These are phyloP conservation scores for Ditylenchus dipsaci DNA, from an alignment of 1,140 invertebrate genomes.

Conservation along the genomic window DNA sequence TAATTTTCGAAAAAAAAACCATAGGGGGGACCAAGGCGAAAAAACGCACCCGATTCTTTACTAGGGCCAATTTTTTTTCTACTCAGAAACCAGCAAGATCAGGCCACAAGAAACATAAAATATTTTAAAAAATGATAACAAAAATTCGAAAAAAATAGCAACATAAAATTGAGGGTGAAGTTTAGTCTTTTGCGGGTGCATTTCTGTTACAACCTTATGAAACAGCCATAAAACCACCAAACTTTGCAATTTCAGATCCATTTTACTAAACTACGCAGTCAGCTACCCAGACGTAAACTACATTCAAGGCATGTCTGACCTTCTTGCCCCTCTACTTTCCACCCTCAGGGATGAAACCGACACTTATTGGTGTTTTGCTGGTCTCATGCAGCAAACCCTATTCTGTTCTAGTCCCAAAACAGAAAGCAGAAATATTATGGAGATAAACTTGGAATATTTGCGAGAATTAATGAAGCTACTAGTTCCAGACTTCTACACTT, in stretches of 20 bases:
- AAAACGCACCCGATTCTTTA: too few relatives aligned
- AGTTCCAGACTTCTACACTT: slow-evolving; percentile 72
- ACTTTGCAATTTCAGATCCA: slow-evolving; percentile 66
- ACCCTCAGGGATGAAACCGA: slow-evolving; percentile 80
- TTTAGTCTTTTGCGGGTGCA: too few relatives aligned
- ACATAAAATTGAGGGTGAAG: too few relatives aligned
- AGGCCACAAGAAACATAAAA: too few relatives aligned
- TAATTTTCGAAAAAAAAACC: too few relatives aligned
- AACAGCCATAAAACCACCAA: too few relatives aligned
- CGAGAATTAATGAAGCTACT: slow-evolving; percentile 79
- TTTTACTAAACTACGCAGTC: slow-evolving; percentile 82
- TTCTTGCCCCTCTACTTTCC: slow-evolving; percentile 77
- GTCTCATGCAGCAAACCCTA: slow-evolving; percentile 79
- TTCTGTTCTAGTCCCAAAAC: slow-evolving; percentile 87
- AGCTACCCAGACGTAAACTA: slow-evolving; percentile 79
- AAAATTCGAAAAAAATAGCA: too few relatives aligned
- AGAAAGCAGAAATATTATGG: slow-evolving; percentile 72
- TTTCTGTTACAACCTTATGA: too few relatives aligned
- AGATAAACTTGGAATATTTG: slow-evolving; percentile 82
- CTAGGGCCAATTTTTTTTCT: too few relatives aligned
- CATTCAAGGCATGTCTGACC: slow-evolving; percentile 81
- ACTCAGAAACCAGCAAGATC: too few relatives aligned
- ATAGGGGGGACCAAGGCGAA: too few relatives aligned
- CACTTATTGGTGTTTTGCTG: slow-evolving; percentile 85
- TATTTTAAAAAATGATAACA: too few relatives aligned